Conservation (phyloP, 2,113 vertebrate genomes). For the Gallinago jamesoni region DNA sequence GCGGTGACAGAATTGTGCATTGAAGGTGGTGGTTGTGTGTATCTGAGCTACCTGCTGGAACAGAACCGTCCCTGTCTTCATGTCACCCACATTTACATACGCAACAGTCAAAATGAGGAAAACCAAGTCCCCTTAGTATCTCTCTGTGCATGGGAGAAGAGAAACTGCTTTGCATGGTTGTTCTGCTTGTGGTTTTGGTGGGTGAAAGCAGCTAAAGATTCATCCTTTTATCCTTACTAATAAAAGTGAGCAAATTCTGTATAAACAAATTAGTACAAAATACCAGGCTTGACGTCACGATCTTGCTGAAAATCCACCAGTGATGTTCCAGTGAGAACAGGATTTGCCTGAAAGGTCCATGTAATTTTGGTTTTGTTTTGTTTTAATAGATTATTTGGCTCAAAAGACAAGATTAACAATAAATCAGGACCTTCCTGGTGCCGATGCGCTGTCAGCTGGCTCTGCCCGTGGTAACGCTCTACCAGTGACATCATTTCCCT, state of each 20-base stretch:
- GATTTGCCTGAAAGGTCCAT: not conserved
- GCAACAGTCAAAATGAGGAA: not conserved
- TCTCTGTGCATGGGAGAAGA: not conserved
- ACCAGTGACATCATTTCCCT: slow-evolving; percentile 19
- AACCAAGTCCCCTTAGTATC: not conserved
- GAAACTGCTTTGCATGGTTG: not conserved
- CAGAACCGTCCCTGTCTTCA: not conserved
- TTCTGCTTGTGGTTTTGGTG: not conserved
- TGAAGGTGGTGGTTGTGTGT: not conserved
- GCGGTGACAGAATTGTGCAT: not conserved
- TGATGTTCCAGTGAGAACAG: not conserved
- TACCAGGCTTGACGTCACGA: not conserved
- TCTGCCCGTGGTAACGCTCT: not conserved
- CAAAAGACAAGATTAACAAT: not conserved
- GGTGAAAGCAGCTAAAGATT: not conserved
- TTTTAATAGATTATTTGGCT: not conserved
- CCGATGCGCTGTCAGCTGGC: not conserved
- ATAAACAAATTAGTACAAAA: not conserved
- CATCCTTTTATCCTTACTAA: not conserved
- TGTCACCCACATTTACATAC: not conserved
- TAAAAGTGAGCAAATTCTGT: not conserved
- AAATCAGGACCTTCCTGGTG: slow-evolving; percentile 20
- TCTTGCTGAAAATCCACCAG: not conserved
- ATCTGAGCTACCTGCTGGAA: not conserved
- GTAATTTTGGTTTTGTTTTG: not conserved